Base-by-base conservation (phyloP, 2,888 invertebrate genomes). In the Meteorus colon region DNA sequence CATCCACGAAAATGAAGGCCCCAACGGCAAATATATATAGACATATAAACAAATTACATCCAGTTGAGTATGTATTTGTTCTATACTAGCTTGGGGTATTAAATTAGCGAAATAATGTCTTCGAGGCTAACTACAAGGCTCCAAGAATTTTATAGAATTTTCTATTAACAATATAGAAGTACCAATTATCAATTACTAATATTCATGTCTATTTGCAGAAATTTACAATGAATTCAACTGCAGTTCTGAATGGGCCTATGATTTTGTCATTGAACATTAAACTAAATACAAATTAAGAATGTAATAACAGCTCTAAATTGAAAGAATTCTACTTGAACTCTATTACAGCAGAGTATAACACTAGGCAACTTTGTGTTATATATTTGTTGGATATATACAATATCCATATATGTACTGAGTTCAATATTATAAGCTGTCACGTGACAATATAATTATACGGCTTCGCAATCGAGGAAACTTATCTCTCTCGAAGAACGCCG, bases 1-100 rank as follows among this genome's bases (percentile, higher is more conserved):
- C 81, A 82, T 82, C 79, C 81, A 81, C 81, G 80, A 81, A 82
- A 81, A 81, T 77, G 78, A 79, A 81, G 80, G 80, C 76, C 75
- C 74, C 66, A 60, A 72, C 41, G 77, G 77, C 76, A 78, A 79
- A 24, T 34, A 63, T 45, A 65, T 65, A 65, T 51, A 29, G 41
- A 62, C 14, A 31, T 63, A 60, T 73, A n/a, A 4, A 55, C 55
- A 55, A 55, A 55, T 55, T 55, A 48, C 4, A 55, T 55, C n/a
- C 19, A n/a, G 4, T 19, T 55, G n/a, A 55, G 55, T 24, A n/a
- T 55, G 55, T 55, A 55, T 55, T 55, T 55, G 55, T 55, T n/a
- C 24, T 48, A n/a, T 48, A 55, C 55, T 55, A 5, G 55, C 19
- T 8, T 24, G 24, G 19, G 19, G 24, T 55, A 55, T 55, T 19